phyloP scores from a whole-genome alignment of 1,140 invertebrate species.

The Aporrectodea caliginosa region DNA sequence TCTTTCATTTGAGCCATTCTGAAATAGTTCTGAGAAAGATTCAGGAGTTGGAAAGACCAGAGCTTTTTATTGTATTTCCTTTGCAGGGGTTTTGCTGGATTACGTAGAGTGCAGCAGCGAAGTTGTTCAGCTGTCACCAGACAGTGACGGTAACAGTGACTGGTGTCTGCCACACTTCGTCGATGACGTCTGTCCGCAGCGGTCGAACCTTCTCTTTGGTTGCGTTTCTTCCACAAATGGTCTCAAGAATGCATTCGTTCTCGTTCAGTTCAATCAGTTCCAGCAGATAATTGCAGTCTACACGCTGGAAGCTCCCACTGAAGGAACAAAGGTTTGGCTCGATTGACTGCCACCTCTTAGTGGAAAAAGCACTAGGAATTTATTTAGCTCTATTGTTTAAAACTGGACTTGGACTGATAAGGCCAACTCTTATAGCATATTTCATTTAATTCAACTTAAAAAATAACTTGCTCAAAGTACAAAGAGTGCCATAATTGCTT shows the following conservation, averaged over 20 bases:
- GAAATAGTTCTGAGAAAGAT: too few relatives aligned
- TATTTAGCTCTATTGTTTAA: conserved; percentile 61
- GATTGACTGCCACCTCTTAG: too few relatives aligned
- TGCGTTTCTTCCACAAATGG: conserved; percentile 55
- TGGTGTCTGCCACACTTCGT: neutral
- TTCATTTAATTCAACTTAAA: too few relatives aligned
- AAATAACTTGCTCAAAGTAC: too few relatives aligned
- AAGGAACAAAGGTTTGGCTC: conserved; percentile 62
- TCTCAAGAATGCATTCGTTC: conserved; percentile 61
- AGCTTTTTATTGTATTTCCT: too few relatives aligned
- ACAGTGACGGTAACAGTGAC: neutral
- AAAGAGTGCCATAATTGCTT: too few relatives aligned
- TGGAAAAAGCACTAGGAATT: too few relatives aligned
- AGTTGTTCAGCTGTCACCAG: neutral
- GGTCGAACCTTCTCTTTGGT: conserved; percentile 19
- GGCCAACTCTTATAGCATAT: too few relatives aligned
- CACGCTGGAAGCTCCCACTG: conserved; percentile 60
- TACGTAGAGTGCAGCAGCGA: neutral
- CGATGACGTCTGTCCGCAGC: conserved; percentile 10
- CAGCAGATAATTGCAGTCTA: conserved; percentile 62
- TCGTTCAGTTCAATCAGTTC: conserved; percentile 62
- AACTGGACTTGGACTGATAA: conserved; percentile 59
- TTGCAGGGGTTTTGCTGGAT: neutral
- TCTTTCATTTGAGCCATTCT: too few relatives aligned
- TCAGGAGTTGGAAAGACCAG: too few relatives aligned